A percentile compares a stretch with the other conserved stretches of the same genome.
Conservation (phyloP, 2,797 vertebrate species). For the Pseudochirops corinnae region DNA sequence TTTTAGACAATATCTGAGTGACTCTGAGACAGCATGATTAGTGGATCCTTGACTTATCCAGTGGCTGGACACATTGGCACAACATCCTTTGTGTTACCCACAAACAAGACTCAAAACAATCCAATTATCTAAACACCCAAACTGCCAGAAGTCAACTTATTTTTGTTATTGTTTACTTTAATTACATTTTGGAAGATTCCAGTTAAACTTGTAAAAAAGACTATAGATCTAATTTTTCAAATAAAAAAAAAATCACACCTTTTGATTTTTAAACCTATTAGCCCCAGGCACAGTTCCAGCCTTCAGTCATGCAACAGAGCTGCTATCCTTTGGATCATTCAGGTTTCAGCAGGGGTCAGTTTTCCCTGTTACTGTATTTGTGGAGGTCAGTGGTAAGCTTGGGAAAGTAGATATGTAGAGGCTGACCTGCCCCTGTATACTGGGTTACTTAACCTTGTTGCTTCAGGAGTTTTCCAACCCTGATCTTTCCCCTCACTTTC, state of each 20-base stretch:
- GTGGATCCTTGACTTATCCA: slow-evolving; percentile 48
- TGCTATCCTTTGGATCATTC: background rate
- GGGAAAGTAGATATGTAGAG: background rate
- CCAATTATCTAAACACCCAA: slow-evolving; percentile 51
- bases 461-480: background rate
- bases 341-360: background rate
- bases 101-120: slow-evolving; percentile 70
- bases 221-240: background rate
- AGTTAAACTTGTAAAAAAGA: background rate
- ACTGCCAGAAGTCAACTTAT: slow-evolving; percentile 71
- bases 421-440: background rate
- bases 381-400: background rate
- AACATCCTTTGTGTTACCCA: slow-evolving; percentile 53
- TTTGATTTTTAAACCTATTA: slow-evolving; percentile 45
- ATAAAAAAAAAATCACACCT: slow-evolving; percentile 35
- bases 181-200: slow-evolving; percentile 66
- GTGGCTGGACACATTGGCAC: slow-evolving; percentile 46
- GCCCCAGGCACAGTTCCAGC: slow-evolving; percentile 36
- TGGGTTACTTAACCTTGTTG: background rate
- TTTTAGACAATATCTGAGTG: background rate
- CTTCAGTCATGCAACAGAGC: background rate
- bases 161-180: slow-evolving; percentile 74
- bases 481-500: background rate
- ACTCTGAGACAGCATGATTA: slow-evolving; percentile 56
- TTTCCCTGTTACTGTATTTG: background rate